These are phyloP conservation scores for Drosophila monieri DNA, from an alignment of 2,888 invertebrate genomes.

Conservation along the genomic window DNA sequence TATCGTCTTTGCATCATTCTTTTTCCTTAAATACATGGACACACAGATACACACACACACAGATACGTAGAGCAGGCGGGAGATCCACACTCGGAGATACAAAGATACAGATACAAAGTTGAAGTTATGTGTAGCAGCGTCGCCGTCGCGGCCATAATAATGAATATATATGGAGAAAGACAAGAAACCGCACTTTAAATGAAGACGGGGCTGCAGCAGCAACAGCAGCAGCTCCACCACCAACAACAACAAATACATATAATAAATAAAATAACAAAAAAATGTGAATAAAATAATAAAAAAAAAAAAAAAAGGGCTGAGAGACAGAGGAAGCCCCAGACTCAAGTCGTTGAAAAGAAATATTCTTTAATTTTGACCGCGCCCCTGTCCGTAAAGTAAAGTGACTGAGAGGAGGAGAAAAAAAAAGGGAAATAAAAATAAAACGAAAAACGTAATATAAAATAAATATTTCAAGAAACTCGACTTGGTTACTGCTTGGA, in stretches of 20 bases:
- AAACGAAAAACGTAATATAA: conserved; percentile 69
- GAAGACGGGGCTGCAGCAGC: conserved; percentile 59
- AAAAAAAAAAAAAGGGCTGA: conserved; percentile 17
- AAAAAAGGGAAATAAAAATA: conserved; percentile 38
- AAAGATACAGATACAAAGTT: conserved; percentile 77
- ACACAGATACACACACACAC: conserved; percentile 37
- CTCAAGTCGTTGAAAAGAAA: conserved; percentile 49
- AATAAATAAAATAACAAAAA: conserved; percentile 72
- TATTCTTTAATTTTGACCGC: conserved; percentile 79
- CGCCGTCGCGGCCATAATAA: conserved; percentile 70
- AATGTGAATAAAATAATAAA: conserved; percentile 57
- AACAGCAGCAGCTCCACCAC: conserved; percentile 14
- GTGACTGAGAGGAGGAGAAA: conserved; percentile 23
- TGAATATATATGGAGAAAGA: conserved; percentile 78
- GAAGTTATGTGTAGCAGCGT: conserved; percentile 75
- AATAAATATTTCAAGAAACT: conserved; percentile 76
- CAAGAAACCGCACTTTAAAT: conserved; percentile 79
- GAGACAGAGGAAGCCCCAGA: conserved; percentile 3
- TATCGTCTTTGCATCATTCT: conserved; percentile 81
- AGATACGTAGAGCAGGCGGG: background rate
- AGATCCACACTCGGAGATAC: conserved; percentile 44
- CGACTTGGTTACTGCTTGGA: conserved; percentile 37
- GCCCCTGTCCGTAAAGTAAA: conserved; percentile 40
- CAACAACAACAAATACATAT: conserved; percentile 51
- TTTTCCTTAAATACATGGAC: conserved; percentile 75